phyloP scores from a whole-genome alignment of 2,113 vertebrate genomes.

The Pseudolaguvia tuberculata region DNA sequence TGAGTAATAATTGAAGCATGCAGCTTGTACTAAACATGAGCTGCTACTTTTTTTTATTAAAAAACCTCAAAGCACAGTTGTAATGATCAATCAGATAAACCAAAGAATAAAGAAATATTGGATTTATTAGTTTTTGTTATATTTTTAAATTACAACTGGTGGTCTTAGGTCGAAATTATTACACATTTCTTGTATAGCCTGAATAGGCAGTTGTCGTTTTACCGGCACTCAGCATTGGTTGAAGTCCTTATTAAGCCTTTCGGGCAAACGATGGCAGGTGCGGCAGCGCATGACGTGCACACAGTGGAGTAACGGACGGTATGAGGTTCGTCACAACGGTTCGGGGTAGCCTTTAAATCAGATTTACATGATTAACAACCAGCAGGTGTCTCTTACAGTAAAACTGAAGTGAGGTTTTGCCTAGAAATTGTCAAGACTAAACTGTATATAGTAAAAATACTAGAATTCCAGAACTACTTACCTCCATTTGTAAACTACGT shows the following conservation, averaged over 20 bases:
- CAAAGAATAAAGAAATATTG: too few species aligned
- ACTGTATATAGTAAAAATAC: not conserved
- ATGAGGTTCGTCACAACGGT: constrained; percentile 33
- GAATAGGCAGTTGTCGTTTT: not conserved
- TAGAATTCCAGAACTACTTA: constrained; percentile 19
- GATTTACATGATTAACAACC: not conserved
- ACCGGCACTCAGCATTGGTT: constrained; percentile 36
- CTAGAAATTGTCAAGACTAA: not conserved
- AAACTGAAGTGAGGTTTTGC: not conserved
- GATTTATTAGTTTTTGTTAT: too few species aligned
- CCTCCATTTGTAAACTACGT: constrained; percentile 39
- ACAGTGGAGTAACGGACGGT: constrained; percentile 8
- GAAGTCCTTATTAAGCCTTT: constrained; percentile 57
- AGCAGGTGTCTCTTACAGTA: not conserved
- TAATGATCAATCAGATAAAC: not conserved
- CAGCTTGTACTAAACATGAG: not conserved
- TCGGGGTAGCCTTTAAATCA: constrained; percentile 26
- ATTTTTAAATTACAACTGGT: constrained; percentile 68
- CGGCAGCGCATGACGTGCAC: constrained; percentile 73
- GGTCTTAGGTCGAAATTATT: not conserved
- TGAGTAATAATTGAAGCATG: constrained; percentile 5
- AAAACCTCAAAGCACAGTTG: not conserved
- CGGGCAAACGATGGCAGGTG: constrained; percentile 62
- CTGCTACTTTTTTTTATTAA: not conserved
- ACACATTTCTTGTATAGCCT: not conserved